A percentile compares a stretch with the other conserved stretches of the same genome.
Conservation (phyloP, 1,140 invertebrate species). For the Babylonia areolata region DNA sequence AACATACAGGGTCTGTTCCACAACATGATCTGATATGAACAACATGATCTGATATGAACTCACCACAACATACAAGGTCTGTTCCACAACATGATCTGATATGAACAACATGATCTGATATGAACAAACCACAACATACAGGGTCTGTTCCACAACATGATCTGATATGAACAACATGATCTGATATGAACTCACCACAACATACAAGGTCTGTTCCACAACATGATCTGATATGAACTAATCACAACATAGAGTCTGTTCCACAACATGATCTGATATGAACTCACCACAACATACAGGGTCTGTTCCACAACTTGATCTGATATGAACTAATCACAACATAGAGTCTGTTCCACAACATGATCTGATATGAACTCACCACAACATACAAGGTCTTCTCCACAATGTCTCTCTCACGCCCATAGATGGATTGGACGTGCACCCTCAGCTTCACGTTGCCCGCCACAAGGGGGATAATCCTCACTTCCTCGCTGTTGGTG, state of each 20-base stretch:
- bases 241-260: no score
- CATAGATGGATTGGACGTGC: neutral
- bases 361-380: constrained; percentile 25
- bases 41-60: neutral
- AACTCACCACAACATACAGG: constrained; percentile 47
- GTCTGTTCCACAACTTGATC: constrained; percentile 44
- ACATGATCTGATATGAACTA: no score
- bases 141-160: neutral
- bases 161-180: no score
- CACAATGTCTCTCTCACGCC: constrained; percentile 36
- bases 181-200: neutral
- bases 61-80: constrained; percentile 5
- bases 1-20: no score
- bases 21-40: no score
- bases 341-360: no score
- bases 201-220: constrained; percentile 2
- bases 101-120: neutral
- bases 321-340: no score
- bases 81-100: no score
- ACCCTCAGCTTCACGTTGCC: constrained; percentile 41
- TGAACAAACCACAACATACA: neutral
- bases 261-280: no score
- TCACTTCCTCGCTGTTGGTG: neutral
- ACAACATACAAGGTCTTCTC: constrained; percentile 46
- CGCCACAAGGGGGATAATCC: constrained; percentile 43